Evolutionary conservation across 2,113 vertebrate genomes (phyloP).

Genomic region (Nesospiza acunhae): DNA sequence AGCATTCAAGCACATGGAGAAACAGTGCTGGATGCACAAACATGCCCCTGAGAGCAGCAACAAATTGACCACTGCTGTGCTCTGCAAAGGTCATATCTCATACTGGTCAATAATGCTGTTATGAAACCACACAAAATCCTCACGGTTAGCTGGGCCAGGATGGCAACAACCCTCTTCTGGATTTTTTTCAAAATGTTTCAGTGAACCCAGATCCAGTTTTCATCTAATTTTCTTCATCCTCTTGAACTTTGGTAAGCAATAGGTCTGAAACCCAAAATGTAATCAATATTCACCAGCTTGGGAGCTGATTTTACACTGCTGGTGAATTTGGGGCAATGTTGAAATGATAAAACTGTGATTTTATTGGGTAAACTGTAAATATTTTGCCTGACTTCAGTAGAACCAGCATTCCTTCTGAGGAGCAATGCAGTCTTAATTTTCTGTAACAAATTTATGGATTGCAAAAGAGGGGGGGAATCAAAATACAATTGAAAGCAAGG

Average conservation of each 20-base stretch:
- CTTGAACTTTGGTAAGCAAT: not conserved
- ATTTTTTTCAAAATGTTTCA: not conserved
- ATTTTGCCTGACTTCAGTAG: not conserved
- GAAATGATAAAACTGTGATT: not conserved
- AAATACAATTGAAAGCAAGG: not conserved
- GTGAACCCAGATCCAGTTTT: not conserved
- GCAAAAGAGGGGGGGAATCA: not conserved
- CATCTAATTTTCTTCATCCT: not conserved
- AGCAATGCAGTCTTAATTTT: not conserved
- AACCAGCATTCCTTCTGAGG: not conserved
- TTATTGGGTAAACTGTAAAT: not conserved
- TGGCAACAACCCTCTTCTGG: not conserved
- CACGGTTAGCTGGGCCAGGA: not conserved
- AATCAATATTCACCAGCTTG: not conserved
- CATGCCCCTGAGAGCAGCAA: not conserved
- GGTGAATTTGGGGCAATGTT: not conserved
- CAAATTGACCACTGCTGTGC: not conserved
- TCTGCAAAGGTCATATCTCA: conserved; percentile 13
- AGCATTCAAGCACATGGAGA: not conserved
- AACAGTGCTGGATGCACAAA: not conserved
- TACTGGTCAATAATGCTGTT: not conserved
- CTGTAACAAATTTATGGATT: not conserved
- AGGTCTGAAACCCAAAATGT: not conserved
- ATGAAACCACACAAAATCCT: not conserved
- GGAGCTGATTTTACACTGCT: not conserved